Evolutionary conservation across 1,140 invertebrate species (phyloP).

Genomic region (Lordiphosa stackelbergi): DNA sequence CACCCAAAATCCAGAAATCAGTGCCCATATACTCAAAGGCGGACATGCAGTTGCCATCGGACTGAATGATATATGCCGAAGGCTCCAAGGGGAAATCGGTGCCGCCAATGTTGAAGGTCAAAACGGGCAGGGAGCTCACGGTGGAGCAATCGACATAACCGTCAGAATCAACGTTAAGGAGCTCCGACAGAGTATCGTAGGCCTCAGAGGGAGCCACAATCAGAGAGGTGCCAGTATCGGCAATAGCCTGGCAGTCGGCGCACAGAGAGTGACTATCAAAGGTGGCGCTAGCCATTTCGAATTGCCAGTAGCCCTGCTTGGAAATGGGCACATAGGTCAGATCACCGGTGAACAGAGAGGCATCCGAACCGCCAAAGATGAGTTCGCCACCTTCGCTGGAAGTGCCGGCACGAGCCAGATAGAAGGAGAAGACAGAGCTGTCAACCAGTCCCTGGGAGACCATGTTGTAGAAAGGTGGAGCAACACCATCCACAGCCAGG

Average conservation of each 20-base stretch:
- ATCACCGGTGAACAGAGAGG: constrained; percentile 42
- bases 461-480: constrained; percentile 97
- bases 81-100: constrained; percentile 87
- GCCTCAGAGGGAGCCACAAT: constrained; percentile 93
- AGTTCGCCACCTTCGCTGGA: constrained; percentile 55
- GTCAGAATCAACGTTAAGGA: constrained; percentile 86
- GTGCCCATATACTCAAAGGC: constrained; percentile 79
- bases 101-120: constrained; percentile 88
- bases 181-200: constrained; percentile 87
- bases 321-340: constrained; percentile 71
- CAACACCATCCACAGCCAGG: constrained; percentile 93
- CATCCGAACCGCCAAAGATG: constrained; percentile 68
- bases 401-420: constrained; percentile 76
- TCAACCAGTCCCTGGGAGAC: constrained; percentile 88
- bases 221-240: constrained; percentile 98
- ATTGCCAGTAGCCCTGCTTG: constrained; percentile 75
- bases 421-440: constrained; percentile 95
- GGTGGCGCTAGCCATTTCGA: constrained; percentile 54
- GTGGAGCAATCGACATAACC: constrained; percentile 85
- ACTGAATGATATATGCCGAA: constrained; percentile 89
- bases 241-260: constrained; percentile 92
- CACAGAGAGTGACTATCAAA: constrained; percentile 71
- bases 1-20: constrained; percentile 96
- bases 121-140: constrained; percentile 86
- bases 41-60: constrained; percentile 96